Evolutionary conservation across 2,888 invertebrate genomes (phyloP).

Genomic region (Cryptosula pallasiana): DNA sequence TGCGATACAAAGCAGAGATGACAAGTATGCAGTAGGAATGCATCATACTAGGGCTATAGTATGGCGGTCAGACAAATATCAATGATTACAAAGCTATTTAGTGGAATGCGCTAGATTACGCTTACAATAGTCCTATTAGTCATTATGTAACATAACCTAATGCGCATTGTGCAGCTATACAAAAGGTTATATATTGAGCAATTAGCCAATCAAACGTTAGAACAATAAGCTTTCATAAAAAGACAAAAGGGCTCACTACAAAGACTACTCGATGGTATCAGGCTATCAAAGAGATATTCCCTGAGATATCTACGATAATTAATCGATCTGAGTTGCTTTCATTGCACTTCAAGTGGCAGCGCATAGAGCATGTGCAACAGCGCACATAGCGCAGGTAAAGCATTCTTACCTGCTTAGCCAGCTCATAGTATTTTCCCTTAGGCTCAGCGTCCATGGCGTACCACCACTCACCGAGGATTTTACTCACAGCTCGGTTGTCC

Average conservation of each 20-base stretch:
- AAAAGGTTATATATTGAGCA: background rate
- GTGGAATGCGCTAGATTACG: too few species aligned
- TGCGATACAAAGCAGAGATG: too few species aligned
- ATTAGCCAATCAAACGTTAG: background rate
- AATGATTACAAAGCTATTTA: too few species aligned
- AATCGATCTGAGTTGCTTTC: background rate
- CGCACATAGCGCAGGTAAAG: background rate
- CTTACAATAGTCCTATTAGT: too few species aligned
- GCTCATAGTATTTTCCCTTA: conserved; percentile 92
- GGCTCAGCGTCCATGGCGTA: conserved; percentile 87
- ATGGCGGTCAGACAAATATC: too few species aligned
- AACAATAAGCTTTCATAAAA: background rate
- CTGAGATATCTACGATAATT: background rate
- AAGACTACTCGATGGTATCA: background rate
- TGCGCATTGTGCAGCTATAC: background rate
- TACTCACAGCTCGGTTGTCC: conserved; percentile 96
- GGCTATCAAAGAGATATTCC: background rate
- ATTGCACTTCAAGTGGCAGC: background rate
- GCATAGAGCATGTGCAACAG: background rate
- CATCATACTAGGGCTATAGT: too few species aligned
- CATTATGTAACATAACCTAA: background rate
- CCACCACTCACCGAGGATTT: conserved; percentile 99
- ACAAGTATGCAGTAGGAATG: too few species aligned
- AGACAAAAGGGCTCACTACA: background rate
- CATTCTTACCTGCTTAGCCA: conserved; percentile 69